phyloP scores from a whole-genome alignment of 2,113 vertebrate species.

The Potamarius usumacintae region DNA sequence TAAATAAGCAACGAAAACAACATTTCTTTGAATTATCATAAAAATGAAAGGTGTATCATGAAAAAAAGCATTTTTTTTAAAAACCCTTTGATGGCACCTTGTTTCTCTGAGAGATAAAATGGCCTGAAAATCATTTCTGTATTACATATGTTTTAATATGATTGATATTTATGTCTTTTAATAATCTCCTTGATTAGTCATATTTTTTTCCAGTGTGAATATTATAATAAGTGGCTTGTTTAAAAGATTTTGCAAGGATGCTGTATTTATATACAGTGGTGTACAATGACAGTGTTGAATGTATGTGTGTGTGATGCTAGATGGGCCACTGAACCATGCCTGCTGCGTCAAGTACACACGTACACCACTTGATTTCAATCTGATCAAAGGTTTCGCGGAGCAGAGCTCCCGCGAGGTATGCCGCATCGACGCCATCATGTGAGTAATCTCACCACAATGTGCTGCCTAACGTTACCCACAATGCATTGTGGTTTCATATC shows the following conservation, averaged over 20 bases:
- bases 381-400: conserved; percentile 64
- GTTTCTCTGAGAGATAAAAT: too few species aligned
- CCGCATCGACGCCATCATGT: conserved; percentile 74
- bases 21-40: background rate
- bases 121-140: too few species aligned
- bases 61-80: too few species aligned
- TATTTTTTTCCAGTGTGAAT: too few species aligned
- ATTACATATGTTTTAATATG: background rate
- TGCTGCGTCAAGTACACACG: conserved; percentile 69
- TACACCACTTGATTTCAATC: conserved; percentile 48
- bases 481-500: conserved; percentile 11
- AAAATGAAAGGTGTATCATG: too few species aligned
- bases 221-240: too few species aligned
- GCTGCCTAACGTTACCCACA: conserved; percentile 24
- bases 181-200: too few species aligned
- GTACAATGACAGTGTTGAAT: conserved; percentile 6
- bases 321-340: conserved; percentile 32
- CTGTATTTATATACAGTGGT: background rate
- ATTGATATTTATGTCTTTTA: background rate
- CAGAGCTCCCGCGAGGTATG: conserved; percentile 66
- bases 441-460: conserved; percentile 58
- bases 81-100: too few species aligned
- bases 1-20: background rate
- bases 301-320: conserved; percentile 48
- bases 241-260: background rate